These are phyloP conservation scores for Spatula versicolor DNA, from an alignment of 2,797 vertebrate species.

Conservation along the genomic window DNA sequence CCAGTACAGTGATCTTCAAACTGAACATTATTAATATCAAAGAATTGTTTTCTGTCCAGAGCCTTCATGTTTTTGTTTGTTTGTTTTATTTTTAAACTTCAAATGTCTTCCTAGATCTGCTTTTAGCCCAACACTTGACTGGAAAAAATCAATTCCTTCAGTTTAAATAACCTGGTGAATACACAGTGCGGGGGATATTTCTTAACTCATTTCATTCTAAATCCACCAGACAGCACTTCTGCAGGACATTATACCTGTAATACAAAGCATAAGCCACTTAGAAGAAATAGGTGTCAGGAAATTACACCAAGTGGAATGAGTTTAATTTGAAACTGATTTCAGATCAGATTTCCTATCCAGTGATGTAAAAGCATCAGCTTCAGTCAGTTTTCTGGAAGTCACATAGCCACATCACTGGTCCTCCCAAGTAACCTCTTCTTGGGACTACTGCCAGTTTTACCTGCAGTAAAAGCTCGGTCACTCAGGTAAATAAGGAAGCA, in stretches of 20 bases:
- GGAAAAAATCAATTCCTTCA: slow-evolving; percentile 44
- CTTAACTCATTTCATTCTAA: slow-evolving; percentile 31
- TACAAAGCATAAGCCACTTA: not conserved
- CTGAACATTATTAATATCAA: not conserved
- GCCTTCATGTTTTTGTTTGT: not conserved
- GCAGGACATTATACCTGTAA: not conserved
- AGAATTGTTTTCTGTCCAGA: not conserved
- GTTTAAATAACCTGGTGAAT: slow-evolving; percentile 47
- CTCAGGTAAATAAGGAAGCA: not conserved
- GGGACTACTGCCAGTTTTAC: not conserved
- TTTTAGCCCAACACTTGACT: not conserved
- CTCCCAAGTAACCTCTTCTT: not conserved
- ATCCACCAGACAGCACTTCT: not conserved
- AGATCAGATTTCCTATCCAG: not conserved
- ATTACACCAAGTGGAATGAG: not conserved
- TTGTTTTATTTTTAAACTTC: not conserved
- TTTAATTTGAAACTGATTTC: slow-evolving; percentile 38
- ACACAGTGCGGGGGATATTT: not conserved
- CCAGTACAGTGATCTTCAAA: not conserved
- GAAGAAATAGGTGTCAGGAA: not conserved
- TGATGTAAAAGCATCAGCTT: not conserved
- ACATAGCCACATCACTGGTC: not conserved
- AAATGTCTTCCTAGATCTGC: not conserved
- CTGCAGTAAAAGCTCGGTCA: not conserved
- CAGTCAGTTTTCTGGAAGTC: not conserved